Percentiles rank a stretch among this genome's conserved stretches.
phyloP scores from a whole-genome alignment of 2,113 vertebrate species.

The Etheostoma cragini region DNA sequence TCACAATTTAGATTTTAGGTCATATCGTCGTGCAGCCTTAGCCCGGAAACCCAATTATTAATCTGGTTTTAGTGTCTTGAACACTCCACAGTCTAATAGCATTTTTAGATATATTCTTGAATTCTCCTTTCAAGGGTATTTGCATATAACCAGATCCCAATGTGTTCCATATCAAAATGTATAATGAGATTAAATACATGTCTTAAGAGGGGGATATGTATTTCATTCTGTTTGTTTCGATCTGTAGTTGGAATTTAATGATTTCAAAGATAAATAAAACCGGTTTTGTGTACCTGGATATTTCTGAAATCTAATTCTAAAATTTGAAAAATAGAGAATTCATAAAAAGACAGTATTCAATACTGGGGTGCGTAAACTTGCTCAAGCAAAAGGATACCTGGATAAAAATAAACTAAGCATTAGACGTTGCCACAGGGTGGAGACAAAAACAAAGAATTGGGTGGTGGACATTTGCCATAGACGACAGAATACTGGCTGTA shows the following conservation, averaged over 20 bases:
- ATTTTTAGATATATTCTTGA: too few relatives aligned
- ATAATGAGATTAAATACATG: background rate
- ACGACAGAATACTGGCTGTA: background rate
- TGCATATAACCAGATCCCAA: too few relatives aligned
- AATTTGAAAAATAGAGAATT: background rate
- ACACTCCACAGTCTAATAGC: too few relatives aligned
- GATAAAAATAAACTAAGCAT: constrained; percentile 9
- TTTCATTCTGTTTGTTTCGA: constrained; percentile 1
- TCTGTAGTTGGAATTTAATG: background rate
- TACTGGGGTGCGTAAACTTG: background rate
- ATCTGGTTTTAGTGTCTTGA: background rate
- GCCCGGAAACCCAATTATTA: background rate
- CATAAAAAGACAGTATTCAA: background rate
- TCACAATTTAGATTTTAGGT: too few relatives aligned
- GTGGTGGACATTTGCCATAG: background rate
- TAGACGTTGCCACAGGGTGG: constrained; percentile 50
- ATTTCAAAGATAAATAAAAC: background rate
- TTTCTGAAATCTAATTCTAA: background rate
- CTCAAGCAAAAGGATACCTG: background rate
- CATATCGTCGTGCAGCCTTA: too few relatives aligned
- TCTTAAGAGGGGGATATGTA: background rate
- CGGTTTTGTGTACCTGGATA: background rate
- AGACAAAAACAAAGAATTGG: constrained; percentile 47
- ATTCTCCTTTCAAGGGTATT: too few relatives aligned
- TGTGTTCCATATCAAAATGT: too few relatives aligned